Evolutionary conservation across 2,113 vertebrate species (phyloP).

Genomic region (Puma concolor): DNA sequence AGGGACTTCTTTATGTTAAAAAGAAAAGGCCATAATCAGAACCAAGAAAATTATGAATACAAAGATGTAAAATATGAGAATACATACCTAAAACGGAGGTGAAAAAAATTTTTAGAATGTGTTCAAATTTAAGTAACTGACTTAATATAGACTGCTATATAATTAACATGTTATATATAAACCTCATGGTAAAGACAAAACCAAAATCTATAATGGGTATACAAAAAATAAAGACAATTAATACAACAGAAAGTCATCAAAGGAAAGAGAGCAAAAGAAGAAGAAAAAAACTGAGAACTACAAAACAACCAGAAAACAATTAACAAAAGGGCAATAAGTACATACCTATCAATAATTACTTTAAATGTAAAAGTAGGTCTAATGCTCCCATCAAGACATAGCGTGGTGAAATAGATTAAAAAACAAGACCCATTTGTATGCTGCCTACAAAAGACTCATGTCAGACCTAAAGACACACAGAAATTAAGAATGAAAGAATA

Average conservation of each 20-base stretch:
- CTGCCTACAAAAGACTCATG: background rate
- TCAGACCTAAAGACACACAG: background rate
- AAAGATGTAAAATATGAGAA: background rate
- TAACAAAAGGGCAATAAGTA: background rate
- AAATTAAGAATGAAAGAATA: background rate
- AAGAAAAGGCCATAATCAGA: background rate
- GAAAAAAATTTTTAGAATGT: background rate
- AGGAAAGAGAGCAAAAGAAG: background rate
- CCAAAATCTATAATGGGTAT: background rate
- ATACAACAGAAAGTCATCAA: background rate
- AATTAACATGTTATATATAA: background rate
- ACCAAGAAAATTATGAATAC: background rate
- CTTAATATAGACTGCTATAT: background rate
- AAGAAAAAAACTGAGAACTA: background rate
- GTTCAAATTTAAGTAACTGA: background rate
- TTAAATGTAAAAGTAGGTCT: background rate
- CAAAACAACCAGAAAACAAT: background rate
- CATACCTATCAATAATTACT: background rate
- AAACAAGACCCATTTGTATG: background rate
- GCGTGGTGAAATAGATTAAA: background rate
- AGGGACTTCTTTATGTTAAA: background rate
- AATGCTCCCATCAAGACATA: background rate
- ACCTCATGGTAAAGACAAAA: background rate
- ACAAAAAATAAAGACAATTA: background rate
- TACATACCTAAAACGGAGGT: background rate